Evolutionary conservation across 2,888 invertebrate genomes (phyloP).

Genomic region (Busseola fusca): DNA sequence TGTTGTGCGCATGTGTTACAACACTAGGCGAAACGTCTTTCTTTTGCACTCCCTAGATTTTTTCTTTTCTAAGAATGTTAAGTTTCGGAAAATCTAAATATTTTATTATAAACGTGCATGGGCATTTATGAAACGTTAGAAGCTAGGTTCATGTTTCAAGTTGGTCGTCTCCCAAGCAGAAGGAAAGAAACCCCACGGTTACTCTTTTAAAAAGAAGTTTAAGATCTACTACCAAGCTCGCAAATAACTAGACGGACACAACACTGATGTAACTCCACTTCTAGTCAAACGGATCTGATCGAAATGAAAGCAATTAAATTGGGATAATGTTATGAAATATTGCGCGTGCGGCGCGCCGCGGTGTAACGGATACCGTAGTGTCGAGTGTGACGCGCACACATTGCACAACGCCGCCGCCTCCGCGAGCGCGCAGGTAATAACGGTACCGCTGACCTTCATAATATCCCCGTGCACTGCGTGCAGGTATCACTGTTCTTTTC

Average conservation of each 20-base stretch:
- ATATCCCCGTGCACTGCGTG: not conserved
- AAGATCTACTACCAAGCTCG: not conserved
- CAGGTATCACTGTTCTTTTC: not conserved
- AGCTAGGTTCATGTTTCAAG: too few relatives aligned
- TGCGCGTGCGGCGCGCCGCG: constrained; percentile 12
- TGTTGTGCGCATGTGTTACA: not conserved
- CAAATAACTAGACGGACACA: not conserved
- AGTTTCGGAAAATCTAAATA: too few relatives aligned
- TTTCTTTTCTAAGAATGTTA: not conserved
- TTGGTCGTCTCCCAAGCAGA: too few relatives aligned
- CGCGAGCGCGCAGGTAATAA: constrained; percentile 4
- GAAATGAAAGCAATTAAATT: constrained; percentile 14
- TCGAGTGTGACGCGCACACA: constrained; percentile 17
- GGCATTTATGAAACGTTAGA: too few relatives aligned
- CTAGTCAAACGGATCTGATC: constrained; percentile 20
- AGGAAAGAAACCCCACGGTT: too few relatives aligned
- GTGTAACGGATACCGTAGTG: constrained; percentile 8
- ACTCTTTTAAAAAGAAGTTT: too few relatives aligned
- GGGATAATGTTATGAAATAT: constrained; percentile 40
- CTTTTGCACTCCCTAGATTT: too few relatives aligned
- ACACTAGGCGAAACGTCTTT: not conserved
- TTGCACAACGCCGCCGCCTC: constrained; percentile 29
- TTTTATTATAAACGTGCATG: too few relatives aligned
- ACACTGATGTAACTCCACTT: not conserved
- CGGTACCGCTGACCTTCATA: constrained; percentile 34